Conservation (phyloP, 1,140 invertebrate genomes). For the Eufriesea mexicana region DNA sequence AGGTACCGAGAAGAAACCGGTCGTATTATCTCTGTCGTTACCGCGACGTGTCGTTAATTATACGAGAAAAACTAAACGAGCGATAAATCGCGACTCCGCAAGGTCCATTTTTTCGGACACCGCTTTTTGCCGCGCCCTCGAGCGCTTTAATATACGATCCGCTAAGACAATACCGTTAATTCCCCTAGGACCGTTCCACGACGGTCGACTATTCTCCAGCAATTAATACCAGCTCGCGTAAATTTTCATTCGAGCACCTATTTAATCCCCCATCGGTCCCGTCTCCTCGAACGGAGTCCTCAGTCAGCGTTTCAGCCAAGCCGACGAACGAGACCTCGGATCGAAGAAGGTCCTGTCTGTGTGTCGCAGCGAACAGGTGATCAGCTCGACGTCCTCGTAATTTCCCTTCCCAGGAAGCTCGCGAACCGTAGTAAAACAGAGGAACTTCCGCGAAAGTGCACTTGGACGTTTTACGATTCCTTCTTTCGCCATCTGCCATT, state of each 20-base stretch:
- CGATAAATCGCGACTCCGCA: slow-evolving; percentile 5
- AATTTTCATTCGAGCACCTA: background rate
- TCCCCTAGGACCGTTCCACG: background rate
- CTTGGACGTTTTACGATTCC: background rate
- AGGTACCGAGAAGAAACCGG: background rate
- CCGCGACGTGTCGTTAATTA: background rate
- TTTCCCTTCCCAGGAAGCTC: background rate
- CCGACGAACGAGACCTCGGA: background rate
- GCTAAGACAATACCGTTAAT: slow-evolving; percentile 14
- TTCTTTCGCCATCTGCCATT: background rate
- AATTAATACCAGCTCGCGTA: slow-evolving; percentile 13
- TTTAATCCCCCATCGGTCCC: background rate
- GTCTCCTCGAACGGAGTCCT: background rate
- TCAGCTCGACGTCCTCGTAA: background rate
- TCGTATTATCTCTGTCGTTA: background rate
- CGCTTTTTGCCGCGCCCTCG: background rate
- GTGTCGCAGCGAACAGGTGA: background rate
- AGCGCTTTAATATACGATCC: slow-evolving; percentile 30
- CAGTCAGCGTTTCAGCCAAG: background rate
- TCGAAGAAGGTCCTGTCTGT: background rate
- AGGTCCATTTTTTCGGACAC: background rate
- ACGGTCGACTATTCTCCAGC: background rate
- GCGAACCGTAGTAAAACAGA: background rate
- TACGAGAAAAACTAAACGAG: background rate
- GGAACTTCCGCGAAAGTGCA: background rate